Evolutionary conservation across 1,140 invertebrate genomes (phyloP).

Genomic region (Caenorhabditis latens): DNA sequence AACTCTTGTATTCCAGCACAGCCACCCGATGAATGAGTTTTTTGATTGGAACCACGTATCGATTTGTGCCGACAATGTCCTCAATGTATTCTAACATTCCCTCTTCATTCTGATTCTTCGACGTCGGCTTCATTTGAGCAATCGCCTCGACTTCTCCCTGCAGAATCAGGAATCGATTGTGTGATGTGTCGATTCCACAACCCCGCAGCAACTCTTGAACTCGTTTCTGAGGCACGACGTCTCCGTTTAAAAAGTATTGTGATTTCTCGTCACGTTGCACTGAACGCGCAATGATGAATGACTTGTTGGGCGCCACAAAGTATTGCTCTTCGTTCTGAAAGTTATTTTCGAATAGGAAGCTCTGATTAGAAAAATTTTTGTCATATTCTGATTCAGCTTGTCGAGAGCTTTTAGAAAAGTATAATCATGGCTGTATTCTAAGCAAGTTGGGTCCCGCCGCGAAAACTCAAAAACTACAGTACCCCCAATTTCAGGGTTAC

Average conservation of each 20-base stretch:
- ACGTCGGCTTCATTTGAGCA: conserved; percentile 98
- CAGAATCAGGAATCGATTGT: conserved; percentile 96
- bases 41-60: conserved; percentile 79
- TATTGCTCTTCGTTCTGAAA: conserved; percentile 78
- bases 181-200: conserved; percentile 93
- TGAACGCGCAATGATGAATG: conserved; percentile 88
- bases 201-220: conserved; percentile 80
- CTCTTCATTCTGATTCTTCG: conserved; percentile 83
- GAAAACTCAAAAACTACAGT: too few species aligned
- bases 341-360: conserved; percentile 36
- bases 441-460: too few species aligned
- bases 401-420: too few species aligned
- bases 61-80: conserved; percentile 94
- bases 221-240: conserved; percentile 53
- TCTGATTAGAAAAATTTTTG: too few species aligned
- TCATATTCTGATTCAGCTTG: too few species aligned
- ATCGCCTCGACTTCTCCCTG: conserved; percentile 99
- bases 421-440: too few species aligned
- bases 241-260: conserved; percentile 60
- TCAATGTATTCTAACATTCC: conserved; percentile 98
- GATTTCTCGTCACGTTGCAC: conserved; percentile 91
- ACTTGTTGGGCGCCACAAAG: conserved; percentile 84
- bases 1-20: background rate
- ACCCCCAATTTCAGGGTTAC: too few species aligned
- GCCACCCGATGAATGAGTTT: background rate